A percentile compares a stretch with the other conserved stretches of the same genome.
Conservation (phyloP, 2,888 invertebrate genomes). For the Lycia hirtaria region DNA sequence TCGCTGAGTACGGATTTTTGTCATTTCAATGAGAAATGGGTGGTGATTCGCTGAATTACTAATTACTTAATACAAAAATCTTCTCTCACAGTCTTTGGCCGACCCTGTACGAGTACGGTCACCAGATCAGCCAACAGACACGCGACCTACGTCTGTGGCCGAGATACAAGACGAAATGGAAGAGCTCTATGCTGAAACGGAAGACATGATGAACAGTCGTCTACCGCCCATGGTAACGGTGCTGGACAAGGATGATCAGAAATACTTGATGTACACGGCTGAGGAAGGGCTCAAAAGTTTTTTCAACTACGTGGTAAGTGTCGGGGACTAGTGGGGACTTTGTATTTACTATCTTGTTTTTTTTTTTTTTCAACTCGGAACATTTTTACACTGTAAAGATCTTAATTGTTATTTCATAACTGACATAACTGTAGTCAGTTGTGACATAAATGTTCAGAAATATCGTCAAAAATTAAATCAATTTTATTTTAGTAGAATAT, state of each 20-base stretch:
- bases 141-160: background rate
- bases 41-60: no score
- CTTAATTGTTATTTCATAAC: no score
- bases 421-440: no score
- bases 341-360: no score
- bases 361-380: background rate
- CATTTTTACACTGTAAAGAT: no score
- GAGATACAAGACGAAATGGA: background rate
- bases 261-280: background rate
- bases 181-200: background rate
- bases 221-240: background rate
- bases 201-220: background rate
- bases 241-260: constrained; percentile 2
- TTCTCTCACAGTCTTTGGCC: constrained; percentile 4
- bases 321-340: background rate
- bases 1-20: no score
- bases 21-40: no score
- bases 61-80: background rate
- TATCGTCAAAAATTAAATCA: no score
- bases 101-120: constrained; percentile 8
- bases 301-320: constrained; percentile 22
- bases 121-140: background rate
- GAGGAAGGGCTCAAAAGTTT: constrained; percentile 1
- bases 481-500: no score
- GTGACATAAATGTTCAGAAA: no score